phyloP scores from a whole-genome alignment of 2,797 vertebrate genomes.

The Psittacula derbiana region DNA sequence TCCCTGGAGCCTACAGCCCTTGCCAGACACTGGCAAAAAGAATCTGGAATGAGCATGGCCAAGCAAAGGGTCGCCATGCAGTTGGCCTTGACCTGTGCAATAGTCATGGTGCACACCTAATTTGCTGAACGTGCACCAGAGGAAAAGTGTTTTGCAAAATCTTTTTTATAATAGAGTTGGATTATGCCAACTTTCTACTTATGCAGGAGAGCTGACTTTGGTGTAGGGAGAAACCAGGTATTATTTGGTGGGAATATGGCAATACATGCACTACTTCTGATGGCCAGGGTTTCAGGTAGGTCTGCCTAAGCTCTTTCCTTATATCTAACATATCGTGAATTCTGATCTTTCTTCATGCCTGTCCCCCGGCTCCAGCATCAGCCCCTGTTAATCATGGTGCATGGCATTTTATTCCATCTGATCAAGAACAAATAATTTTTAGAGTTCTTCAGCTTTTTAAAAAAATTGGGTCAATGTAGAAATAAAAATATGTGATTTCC shows the following conservation, averaged over 20 bases:
- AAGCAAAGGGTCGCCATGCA: fast-evolving
- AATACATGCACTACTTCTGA: background rate
- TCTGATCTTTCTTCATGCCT: background rate
- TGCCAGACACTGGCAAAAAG: background rate
- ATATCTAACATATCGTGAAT: background rate
- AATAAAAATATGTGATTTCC: background rate
- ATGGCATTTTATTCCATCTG: background rate
- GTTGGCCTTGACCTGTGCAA: background rate
- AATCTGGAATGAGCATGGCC: background rate
- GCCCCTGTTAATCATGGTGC: background rate
- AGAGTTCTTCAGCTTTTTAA: background rate
- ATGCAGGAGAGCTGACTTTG: background rate
- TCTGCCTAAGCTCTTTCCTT: background rate
- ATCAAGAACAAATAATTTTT: background rate
- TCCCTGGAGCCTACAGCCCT: background rate
- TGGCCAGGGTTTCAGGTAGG: background rate
- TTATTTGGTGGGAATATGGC: background rate
- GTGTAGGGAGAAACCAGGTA: background rate
- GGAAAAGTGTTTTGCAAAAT: background rate
- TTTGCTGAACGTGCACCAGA: fast-evolving
- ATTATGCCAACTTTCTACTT: background rate
- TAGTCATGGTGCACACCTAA: background rate
- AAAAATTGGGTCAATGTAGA: background rate
- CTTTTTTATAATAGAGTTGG: background rate
- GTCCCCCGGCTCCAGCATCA: background rate